phyloP scores from a whole-genome alignment of 2,113 vertebrate species.

The Hepsetus odoe region DNA sequence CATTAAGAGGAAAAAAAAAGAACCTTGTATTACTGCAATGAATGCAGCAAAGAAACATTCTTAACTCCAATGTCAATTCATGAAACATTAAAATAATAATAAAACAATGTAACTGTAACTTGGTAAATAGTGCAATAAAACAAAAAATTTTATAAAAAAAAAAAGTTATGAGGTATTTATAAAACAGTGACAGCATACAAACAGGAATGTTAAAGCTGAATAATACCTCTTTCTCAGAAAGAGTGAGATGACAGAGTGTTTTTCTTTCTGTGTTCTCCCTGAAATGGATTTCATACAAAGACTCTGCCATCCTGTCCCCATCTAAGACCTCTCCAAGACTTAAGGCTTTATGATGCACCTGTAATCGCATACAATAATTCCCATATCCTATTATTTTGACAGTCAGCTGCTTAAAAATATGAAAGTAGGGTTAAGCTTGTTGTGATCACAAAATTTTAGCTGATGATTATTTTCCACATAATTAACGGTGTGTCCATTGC shows the following conservation, averaged over 20 bases:
- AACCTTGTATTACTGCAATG: too few relatives aligned
- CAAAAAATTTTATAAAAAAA: background rate
- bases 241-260: conserved; percentile 80
- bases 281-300: conserved; percentile 85
- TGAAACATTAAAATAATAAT: background rate
- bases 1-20: too few relatives aligned
- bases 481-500: too few relatives aligned
- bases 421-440: too few relatives aligned
- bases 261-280: conserved; percentile 78
- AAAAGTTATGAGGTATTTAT: background rate
- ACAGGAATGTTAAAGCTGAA: background rate
- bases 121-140: too few relatives aligned
- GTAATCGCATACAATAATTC: conserved; percentile 7
- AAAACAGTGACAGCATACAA: background rate
- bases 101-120: too few relatives aligned
- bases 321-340: conserved; percentile 89
- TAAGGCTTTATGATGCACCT: conserved; percentile 88
- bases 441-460: too few relatives aligned
- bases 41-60: too few relatives aligned
- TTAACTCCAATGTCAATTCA: too few relatives aligned
- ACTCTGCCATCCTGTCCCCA: conserved; percentile 91
- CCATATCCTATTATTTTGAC: background rate
- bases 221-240: conserved; percentile 76
- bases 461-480: too few relatives aligned
- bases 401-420: background rate